Conservation (phyloP, 2,797 vertebrate species). For the Philypnodon macrostomus region DNA sequence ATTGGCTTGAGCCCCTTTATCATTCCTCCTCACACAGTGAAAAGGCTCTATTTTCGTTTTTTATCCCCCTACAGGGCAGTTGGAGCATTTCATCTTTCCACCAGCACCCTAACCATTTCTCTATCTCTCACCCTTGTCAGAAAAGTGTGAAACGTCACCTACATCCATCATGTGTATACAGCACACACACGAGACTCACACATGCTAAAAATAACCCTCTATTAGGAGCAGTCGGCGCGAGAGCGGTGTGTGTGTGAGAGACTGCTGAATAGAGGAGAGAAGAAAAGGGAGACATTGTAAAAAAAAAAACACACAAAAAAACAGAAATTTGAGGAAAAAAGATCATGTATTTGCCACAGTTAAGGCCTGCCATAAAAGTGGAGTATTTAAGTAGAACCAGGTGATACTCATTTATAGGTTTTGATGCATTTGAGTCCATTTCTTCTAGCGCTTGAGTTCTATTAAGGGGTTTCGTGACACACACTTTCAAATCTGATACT, state of each 20-base stretch:
- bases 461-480: too few species aligned
- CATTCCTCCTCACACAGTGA: constrained; percentile 30
- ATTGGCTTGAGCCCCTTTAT: constrained; percentile 29
- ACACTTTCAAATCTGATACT: too few species aligned
- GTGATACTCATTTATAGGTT: too few species aligned
- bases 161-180: constrained; percentile 76
- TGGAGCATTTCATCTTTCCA: constrained; percentile 20
- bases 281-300: constrained; percentile 12
- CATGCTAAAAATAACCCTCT: constrained; percentile 77
- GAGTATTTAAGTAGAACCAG: too few species aligned
- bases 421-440: too few species aligned
- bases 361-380: too few species aligned
- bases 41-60: constrained; percentile 21
- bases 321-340: too few species aligned
- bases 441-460: too few species aligned
- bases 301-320: too few species aligned
- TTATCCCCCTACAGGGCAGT: too few species aligned
- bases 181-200: constrained; percentile 57
- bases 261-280: constrained; percentile 29
- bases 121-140: constrained; percentile 14
- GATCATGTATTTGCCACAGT: too few species aligned
- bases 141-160: constrained; percentile 68
- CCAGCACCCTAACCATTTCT: constrained; percentile 16
- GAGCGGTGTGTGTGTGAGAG: constrained; percentile 43
- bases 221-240: constrained; percentile 70